Base-by-base conservation (phyloP, 2,888 invertebrate genomes). In the Diarsia dahlii region DNA sequence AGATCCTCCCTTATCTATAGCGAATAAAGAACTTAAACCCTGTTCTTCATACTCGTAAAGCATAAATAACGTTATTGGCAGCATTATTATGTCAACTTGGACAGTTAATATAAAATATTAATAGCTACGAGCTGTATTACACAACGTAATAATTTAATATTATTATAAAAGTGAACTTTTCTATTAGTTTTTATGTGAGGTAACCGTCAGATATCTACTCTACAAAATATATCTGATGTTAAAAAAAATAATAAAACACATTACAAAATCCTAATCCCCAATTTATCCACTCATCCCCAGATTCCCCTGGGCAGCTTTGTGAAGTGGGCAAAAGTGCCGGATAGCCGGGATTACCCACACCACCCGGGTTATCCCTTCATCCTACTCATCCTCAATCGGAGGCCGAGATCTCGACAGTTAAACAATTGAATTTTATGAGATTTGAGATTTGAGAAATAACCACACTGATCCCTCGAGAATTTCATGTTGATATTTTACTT, bases 351-450 rank as follows among this genome's bases (percentile, higher is more conserved):
- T 85, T 83, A 83, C 74, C 15, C 81, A 62, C 67, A 68, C 75
- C 71, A 48, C 48, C 71, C 69, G 63, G 64, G 34, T 39, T 60
- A 74, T 54, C 52, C 74, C 15, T 8, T 64, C 79, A 76, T 78
- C 62, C 62, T 71, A 39, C 76, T 79, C 74, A 81, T 78, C 84
- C 76, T 18, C 75, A 85, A 85, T 85, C 86, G 76, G 65, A 46
- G 28, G 48, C 63, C 74, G 20, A 69, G 76, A 80, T 86, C 75
- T 78, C 45, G 78, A 86, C 84, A 69, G 74, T 68, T 58, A 70
- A 48, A 85, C 82, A 87, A 86, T 87, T 87, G 82, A 82, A 82
- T 87, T 87, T 78, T 66, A 84, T 73, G 75, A 87, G 84, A 77
- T 81, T 85, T 73, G 75, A 87, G 84, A 77, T 81, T 85, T 85